phyloP scores from a whole-genome alignment of 2,113 vertebrate species.

The Thalassoma bifasciatum region DNA sequence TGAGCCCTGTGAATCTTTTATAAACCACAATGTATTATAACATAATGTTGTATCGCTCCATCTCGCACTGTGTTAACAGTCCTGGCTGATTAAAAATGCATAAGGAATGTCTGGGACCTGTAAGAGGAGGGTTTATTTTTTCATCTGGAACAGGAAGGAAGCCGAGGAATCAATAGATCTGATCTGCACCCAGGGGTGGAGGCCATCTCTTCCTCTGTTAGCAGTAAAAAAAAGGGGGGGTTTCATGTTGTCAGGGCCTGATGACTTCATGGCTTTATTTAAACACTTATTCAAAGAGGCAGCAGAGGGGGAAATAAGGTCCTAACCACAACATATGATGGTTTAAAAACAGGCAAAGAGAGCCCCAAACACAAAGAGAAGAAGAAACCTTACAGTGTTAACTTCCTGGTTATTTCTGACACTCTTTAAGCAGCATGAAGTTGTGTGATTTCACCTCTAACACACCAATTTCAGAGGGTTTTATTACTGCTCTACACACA shows the following conservation, averaged over 20 bases:
- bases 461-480: slow-evolving; percentile 53
- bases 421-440: slow-evolving; percentile 38
- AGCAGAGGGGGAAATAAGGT: slow-evolving; percentile 17
- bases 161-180: slow-evolving; percentile 79
- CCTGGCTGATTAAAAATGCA: slow-evolving; percentile 80
- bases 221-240: slow-evolving; percentile 67
- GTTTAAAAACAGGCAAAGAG: background rate
- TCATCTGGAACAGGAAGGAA: slow-evolving; percentile 81
- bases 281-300: slow-evolving; percentile 35
- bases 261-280: slow-evolving; percentile 68
- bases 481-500: slow-evolving; percentile 11
- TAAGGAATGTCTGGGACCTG: slow-evolving; percentile 77
- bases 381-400: slow-evolving; percentile 25
- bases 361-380: background rate
- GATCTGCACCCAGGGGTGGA: slow-evolving; percentile 72
- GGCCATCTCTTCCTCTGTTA: slow-evolving; percentile 64
- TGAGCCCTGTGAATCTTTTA: slow-evolving; percentile 58
- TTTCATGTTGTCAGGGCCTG: slow-evolving; percentile 61
- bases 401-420: slow-evolving; percentile 49
- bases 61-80: slow-evolving; percentile 76
- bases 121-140: slow-evolving; percentile 76
- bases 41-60: slow-evolving; percentile 61
- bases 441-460: slow-evolving; percentile 54
- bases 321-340: slow-evolving; percentile 17
- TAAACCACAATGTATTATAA: slow-evolving; percentile 60